A percentile compares a stretch with the other conserved stretches of the same genome.
Conservation (phyloP, 2,113 vertebrate genomes). For the Notothenia coriiceps region DNA sequence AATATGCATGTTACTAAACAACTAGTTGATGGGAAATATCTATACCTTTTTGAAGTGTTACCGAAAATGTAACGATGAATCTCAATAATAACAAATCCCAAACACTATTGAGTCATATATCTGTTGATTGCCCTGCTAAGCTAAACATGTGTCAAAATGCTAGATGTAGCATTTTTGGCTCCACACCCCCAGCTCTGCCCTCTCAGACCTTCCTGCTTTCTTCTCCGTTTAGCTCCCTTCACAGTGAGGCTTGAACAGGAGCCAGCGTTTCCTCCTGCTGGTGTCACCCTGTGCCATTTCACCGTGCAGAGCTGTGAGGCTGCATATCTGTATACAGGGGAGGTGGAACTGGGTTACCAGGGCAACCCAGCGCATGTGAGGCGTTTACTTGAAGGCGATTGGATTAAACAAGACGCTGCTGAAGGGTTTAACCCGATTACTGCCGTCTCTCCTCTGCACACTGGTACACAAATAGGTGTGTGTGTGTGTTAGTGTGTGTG, state of each 20-base stretch:
- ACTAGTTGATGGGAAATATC: no score
- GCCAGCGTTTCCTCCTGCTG: conserved; percentile 25
- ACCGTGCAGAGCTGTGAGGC: conserved; percentile 22
- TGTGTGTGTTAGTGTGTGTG: conserved; percentile 18
- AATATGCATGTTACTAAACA: no score
- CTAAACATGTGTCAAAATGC: neutral
- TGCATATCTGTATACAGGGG: conserved; percentile 20
- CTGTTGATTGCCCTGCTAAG: no score
- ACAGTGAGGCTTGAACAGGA: conserved; percentile 22
- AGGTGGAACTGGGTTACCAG: conserved; percentile 63
- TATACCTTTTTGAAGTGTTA: no score
- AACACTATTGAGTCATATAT: neutral
- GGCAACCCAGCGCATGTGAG: conserved; percentile 69
- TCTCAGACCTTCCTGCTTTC: conserved; percentile 16
- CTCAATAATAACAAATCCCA: neutral
- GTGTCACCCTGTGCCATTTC: neutral
- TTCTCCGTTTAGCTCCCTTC: conserved; percentile 17
- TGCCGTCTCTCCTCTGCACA: conserved; percentile 6
- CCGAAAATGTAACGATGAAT: no score
- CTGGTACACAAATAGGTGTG: neutral
- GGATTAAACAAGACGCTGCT: conserved; percentile 66
- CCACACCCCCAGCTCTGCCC: neutral
- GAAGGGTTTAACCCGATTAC: conserved; percentile 70
- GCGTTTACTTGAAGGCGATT: conserved; percentile 62
- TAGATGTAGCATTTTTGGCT: no score